Conservation (phyloP, 2,888 invertebrate species). For the Gasteruption jaculator region DNA sequence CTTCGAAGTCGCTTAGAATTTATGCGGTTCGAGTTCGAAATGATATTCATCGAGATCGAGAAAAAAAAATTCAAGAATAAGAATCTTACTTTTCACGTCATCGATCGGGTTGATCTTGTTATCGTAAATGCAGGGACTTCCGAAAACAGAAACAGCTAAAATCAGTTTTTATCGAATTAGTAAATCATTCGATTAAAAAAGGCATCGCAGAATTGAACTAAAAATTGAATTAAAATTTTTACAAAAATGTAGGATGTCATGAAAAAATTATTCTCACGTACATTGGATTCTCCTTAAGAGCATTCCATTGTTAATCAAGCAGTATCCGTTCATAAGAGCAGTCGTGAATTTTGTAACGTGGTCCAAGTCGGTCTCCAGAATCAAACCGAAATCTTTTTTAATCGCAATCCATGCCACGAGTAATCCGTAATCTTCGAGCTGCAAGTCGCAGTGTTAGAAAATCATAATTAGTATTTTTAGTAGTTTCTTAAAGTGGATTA, state of each 20-base stretch:
- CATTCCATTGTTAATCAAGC: slow-evolving; percentile 73
- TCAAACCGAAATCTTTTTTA: slow-evolving; percentile 69
- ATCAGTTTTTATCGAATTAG: too few relatives aligned
- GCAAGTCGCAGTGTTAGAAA: slow-evolving; percentile 38
- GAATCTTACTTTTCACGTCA: slow-evolving; percentile 30
- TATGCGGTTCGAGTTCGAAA: too few relatives aligned
- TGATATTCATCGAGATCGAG: too few relatives aligned
- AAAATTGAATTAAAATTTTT: not conserved
- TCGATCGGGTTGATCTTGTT: slow-evolving; percentile 50
- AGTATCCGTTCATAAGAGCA: slow-evolving; percentile 66
- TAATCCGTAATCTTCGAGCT: slow-evolving; percentile 77
- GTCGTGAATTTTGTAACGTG: slow-evolving; percentile 69
- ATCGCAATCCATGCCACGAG: slow-evolving; percentile 77
- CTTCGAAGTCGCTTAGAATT: too few relatives aligned
- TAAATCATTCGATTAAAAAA: too few relatives aligned
- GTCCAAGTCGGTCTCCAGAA: slow-evolving; percentile 73
- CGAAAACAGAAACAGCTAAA: slow-evolving; percentile 60
- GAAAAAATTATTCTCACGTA: slow-evolving; percentile 53
- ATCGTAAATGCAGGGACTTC: slow-evolving; percentile 57
- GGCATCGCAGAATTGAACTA: slow-evolving; percentile 8
- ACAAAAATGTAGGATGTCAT: slow-evolving; percentile 1
- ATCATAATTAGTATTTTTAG: too few relatives aligned
- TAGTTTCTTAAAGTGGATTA: too few relatives aligned
- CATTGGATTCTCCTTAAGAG: slow-evolving; percentile 74
- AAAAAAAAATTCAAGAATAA: not conserved